Percentiles rank a stretch among this genome's conserved stretches.
phyloP scores from a whole-genome alignment of 2,797 vertebrate genomes.

The Thaleichthys pacificus region DNA sequence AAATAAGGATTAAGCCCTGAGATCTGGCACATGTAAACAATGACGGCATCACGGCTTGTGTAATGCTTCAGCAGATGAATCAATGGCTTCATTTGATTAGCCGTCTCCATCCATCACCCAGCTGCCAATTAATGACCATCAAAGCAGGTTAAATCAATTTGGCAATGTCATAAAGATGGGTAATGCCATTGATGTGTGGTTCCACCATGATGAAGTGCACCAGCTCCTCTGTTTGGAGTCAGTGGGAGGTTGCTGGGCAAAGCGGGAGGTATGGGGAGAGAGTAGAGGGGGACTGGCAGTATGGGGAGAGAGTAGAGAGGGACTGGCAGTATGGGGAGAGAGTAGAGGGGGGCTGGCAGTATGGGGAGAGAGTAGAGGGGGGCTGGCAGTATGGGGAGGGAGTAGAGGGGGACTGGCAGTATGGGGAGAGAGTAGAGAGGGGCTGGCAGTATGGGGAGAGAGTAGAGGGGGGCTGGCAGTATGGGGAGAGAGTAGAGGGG shows the following conservation, averaged over 20 bases:
- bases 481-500: too few relatives aligned
- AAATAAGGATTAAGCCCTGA: conserved; percentile 20
- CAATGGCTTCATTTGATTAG: conserved; percentile 44
- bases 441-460: too few relatives aligned
- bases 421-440: too few relatives aligned
- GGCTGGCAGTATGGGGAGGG: too few relatives aligned
- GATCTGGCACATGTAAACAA: conserved; percentile 23
- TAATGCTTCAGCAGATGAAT: conserved; percentile 46
- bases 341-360: too few relatives aligned
- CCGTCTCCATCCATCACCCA: conserved; percentile 39
- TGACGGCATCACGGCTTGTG: conserved; percentile 16
- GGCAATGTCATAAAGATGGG: conserved; percentile 45
- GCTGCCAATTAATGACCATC: conserved; percentile 48
- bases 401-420: too few relatives aligned
- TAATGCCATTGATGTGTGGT: conserved; percentile 46
- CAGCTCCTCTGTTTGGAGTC: conserved; percentile 19
- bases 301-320: too few relatives aligned
- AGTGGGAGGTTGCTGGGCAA: too few relatives aligned
- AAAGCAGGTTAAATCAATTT: conserved; percentile 59
- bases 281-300: too few relatives aligned
- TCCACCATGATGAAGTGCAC: conserved; percentile 48
- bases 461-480: too few relatives aligned
- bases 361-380: too few relatives aligned
- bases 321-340: too few relatives aligned
- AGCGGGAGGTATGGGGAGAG: background rate